Evolutionary conservation across 2,797 vertebrate genomes (phyloP), one percentile per base, ranked within the genome.

Genomic region (Cirrhinus molitorella): DNA sequence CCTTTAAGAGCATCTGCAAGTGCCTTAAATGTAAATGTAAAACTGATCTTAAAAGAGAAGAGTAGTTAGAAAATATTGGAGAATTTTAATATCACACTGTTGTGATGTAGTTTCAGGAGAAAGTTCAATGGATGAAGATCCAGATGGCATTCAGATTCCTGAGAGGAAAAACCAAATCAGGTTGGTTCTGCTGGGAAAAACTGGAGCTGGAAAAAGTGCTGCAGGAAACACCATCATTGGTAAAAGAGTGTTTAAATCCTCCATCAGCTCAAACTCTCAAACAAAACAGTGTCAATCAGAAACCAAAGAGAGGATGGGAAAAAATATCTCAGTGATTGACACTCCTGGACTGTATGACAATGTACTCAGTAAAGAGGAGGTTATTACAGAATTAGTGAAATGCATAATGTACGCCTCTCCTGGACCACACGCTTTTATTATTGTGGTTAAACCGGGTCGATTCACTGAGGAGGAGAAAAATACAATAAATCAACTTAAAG

Each of bases 161-260:
- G 73, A 25, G 16, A 65, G 23, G 3, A 47, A 49, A 63, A 1
- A 40, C 21, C 28, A 12, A 4, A 23, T 75, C 47, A 12, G 47
- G 9, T n/a, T 85, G 73, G 84, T 85, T 6, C 47, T 85, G 11
- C 25, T 85, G 55, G 84, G 84, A 0, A 85, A 85, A 37, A 85
- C 84, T 43, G 79, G 84, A 43, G 43, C 16, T 0, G 84, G 79
- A 1, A 85, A 85, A 57, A 85, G 79, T 23, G 53, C 79, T 4
- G 4, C 79, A 5, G 63, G 65, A 70, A 85, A 78, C 72, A 85
- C 77, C 9, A 85, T 85, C 51, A 63, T 85, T 3, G 71, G 77
- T 2, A 75, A 5, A 49, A 59, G n/a, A 0, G 3, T 72, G 0
- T 84, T 84, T 16, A 3, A 65, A 14, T 79, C 71, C 3, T 10